Base-by-base conservation (phyloP, 2,888 invertebrate species). In the Dorcus hopei region DNA sequence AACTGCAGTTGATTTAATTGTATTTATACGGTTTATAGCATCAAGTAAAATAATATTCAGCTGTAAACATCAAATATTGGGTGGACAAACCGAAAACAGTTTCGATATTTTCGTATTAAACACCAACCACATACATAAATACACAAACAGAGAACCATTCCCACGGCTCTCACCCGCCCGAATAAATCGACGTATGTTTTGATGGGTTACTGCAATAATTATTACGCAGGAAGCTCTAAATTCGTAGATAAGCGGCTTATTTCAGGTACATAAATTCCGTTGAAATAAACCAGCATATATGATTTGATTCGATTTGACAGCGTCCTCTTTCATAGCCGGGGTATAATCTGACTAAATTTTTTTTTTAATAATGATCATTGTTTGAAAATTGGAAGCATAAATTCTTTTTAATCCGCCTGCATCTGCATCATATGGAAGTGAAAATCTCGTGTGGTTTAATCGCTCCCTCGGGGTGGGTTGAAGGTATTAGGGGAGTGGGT, bases 381-480 rank as follows among this genome's bases (percentile, higher is more conserved):
- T 41, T 41, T 41, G 16, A 45, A 45, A 45, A 19, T 45, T 19
- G 9, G 42, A 3, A 14, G 14, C 42, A 42, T 14, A 11, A 16
- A 42, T 42, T 42, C 11, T 14, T 42, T 42, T 42, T 42, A 42
- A 42, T 42, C 42, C 42, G 11, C 42, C 14, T 42, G 62, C 67
- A 67, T 65, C 65, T 67, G 67, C 54, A 62, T 56, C 52, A 42
- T 50, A 52, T 48, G 52, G 49, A 50, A 51, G 57, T 53, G 59
- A 61, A 63, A 62, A 63, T 61, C 62, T 57, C 58, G 63, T 63
- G 65, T 61, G 67, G 63, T 66, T 67, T 64, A 63, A 69, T 68
- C 64, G 68, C 63, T 63, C 68, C 68, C 65, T 55, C 58, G 63
- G 67, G 66, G 68, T 64, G 68, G 69, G 67, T 70, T 66, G 69